Percentiles rank a stretch among this genome's conserved stretches.
Evolutionary conservation across 2,113 vertebrate species (phyloP).

Genomic region (Takifugu bimaculatus): DNA sequence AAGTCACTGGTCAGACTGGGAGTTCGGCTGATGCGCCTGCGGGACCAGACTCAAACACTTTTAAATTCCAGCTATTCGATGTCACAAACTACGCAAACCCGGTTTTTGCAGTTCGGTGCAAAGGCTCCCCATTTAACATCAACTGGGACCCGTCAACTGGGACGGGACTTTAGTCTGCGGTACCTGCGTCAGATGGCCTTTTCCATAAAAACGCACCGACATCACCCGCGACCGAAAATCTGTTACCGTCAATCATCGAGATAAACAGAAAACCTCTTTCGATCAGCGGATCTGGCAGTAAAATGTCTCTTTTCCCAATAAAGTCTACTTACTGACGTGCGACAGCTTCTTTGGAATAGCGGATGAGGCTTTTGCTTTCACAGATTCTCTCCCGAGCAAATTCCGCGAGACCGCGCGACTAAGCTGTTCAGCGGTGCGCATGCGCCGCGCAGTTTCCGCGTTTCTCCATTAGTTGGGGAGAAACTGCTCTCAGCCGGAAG

Average conservation of each 20-base stretch:
- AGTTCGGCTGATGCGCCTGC: no score
- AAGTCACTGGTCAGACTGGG: no score
- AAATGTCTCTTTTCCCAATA: background rate
- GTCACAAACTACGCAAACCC: no score
- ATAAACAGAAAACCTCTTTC: background rate
- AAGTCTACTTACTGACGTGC: slow-evolving; percentile 44
- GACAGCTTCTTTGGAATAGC: slow-evolving; percentile 28
- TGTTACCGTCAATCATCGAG: slow-evolving; percentile 14
- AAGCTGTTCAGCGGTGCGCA: slow-evolving; percentile 34
- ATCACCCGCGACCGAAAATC: slow-evolving; percentile 15
- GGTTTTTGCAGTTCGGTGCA: no score
- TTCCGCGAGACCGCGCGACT: slow-evolving; percentile 33
- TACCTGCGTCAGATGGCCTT: slow-evolving; percentile 64
- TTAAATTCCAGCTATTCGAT: no score
- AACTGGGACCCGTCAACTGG: no score
- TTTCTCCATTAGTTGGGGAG: background rate
- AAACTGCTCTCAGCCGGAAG: slow-evolving; percentile 2
- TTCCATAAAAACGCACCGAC: slow-evolving; percentile 42
- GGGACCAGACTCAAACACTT: no score
- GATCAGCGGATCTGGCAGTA: background rate
- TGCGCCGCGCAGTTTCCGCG: slow-evolving; percentile 1
- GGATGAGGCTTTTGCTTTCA: slow-evolving; percentile 39
- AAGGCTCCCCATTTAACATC: no score
- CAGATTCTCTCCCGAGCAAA: slow-evolving; percentile 25
- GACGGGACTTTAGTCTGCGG: no score